These are phyloP conservation scores for Artibeus jamaicensis DNA, from an alignment of 2,797 vertebrate genomes.

Conservation along the genomic window DNA sequence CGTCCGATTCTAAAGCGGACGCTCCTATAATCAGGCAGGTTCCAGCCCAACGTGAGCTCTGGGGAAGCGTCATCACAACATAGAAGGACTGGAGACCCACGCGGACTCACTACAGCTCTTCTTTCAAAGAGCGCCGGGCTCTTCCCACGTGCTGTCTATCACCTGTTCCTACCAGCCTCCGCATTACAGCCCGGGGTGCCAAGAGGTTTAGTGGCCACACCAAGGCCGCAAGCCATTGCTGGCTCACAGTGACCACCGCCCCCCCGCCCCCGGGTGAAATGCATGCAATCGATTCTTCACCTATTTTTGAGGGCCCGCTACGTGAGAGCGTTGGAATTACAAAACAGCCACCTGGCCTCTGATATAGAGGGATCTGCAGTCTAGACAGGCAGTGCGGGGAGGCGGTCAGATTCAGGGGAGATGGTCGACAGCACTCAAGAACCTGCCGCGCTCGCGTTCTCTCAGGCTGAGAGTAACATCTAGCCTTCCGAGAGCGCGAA, in stretches of 20 bases:
- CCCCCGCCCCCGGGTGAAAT: background rate
- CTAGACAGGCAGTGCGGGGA: background rate
- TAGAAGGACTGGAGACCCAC: background rate
- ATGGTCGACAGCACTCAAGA: background rate
- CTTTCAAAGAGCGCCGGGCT: background rate
- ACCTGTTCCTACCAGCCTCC: background rate
- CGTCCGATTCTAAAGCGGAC: constrained; percentile 48
- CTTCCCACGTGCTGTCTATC: background rate
- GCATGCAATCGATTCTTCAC: background rate
- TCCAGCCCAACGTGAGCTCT: constrained; percentile 31
- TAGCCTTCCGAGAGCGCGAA: background rate
- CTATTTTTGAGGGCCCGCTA: background rate
- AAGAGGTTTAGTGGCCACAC: background rate
- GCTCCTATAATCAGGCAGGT: constrained; percentile 53
- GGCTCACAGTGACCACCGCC: background rate
- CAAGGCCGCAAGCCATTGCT: background rate
- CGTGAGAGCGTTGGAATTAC: too few relatives aligned
- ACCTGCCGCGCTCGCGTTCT: background rate
- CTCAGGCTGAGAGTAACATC: rapidly evolving
- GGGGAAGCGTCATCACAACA: constrained; percentile 59
- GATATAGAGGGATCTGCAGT: background rate
- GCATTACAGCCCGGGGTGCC: background rate
- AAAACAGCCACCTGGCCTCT: background rate
- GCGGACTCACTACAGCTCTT: background rate
- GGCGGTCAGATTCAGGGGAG: background rate